Conservation (phyloP, 2,113 vertebrate genomes). For the Chroicocephalus ridibundus region DNA sequence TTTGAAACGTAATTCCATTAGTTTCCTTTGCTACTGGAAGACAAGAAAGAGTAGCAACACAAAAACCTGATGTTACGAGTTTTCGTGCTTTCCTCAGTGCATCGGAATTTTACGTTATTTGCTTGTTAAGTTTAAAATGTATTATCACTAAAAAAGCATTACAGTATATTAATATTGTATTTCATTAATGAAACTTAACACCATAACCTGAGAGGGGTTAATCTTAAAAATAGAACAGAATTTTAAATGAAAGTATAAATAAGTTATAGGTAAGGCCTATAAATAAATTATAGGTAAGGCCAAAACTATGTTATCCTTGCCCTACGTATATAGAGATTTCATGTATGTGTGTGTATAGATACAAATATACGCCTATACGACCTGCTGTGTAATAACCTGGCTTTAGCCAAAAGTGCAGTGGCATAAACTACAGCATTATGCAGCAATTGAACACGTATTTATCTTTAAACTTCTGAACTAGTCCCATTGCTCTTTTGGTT, state of each 20-base stretch:
- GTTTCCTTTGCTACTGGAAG: not conserved
- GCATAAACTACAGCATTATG: not conserved
- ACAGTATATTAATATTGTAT: not conserved
- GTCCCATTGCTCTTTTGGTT: not conserved
- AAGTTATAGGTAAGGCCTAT: not conserved
- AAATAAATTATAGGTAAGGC: not conserved
- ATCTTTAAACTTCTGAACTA: not conserved
- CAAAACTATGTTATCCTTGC: not conserved
- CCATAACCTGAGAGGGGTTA: not conserved
- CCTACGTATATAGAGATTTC: not conserved
- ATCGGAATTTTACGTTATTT: not conserved
- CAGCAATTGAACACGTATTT: not conserved
- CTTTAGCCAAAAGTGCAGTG: not conserved
- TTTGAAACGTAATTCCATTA: not conserved
- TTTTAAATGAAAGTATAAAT: not conserved
- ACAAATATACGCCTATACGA: not conserved
- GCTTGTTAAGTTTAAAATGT: not conserved
- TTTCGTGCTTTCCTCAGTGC: not conserved
- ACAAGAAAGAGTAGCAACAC: not conserved
- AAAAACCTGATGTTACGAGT: not conserved
- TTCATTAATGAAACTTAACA: not conserved
- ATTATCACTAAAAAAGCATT: not conserved
- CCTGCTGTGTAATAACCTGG: too few relatives aligned
- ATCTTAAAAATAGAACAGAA: not conserved
- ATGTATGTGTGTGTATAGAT: too few relatives aligned